A percentile compares a stretch with the other conserved stretches of the same genome.
Evolutionary conservation across 1,140 invertebrate species (phyloP).

Genomic region (Theocolax elegans): DNA sequence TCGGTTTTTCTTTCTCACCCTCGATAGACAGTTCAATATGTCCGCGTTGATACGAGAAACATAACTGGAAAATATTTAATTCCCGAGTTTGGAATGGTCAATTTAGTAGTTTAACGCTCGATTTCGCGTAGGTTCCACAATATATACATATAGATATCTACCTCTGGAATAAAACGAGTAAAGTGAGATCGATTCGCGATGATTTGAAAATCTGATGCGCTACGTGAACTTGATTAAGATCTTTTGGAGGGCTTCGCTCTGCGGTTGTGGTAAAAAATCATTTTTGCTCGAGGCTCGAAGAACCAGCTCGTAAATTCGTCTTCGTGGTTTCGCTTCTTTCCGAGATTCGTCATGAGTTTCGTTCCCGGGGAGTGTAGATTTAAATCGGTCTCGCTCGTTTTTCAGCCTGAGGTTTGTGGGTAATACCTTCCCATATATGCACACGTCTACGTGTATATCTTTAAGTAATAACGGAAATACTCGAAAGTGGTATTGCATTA

Average conservation of each 20-base stretch:
- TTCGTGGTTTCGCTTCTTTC: conserved; percentile 29
- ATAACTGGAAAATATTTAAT: no score
- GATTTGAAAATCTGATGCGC: conserved; percentile 36
- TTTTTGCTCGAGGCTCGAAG: conserved; percentile 28
- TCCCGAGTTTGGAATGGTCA: no score
- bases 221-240: conserved; percentile 38
- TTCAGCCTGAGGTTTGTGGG: conserved; percentile 33
- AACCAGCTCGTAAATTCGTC: conserved; percentile 37
- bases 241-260: conserved; percentile 27
- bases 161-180: not conserved
- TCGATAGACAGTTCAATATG: no score
- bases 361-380: conserved; percentile 26
- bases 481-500: conserved; percentile 35
- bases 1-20: no score
- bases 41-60: no score
- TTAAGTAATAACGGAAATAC: conserved; percentile 14
- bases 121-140: not conserved
- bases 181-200: conserved; percentile 21
- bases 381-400: conserved; percentile 17
- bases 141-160: not conserved
- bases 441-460: no score
- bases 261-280: conserved; percentile 40
- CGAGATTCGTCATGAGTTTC: conserved; percentile 6
- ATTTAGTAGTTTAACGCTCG: conserved; percentile 21
- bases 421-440: no score